A percentile compares a stretch with the other conserved stretches of the same genome.
Conservation (phyloP, 2,888 invertebrate species). For the Caenorhabditis imperialis region DNA sequence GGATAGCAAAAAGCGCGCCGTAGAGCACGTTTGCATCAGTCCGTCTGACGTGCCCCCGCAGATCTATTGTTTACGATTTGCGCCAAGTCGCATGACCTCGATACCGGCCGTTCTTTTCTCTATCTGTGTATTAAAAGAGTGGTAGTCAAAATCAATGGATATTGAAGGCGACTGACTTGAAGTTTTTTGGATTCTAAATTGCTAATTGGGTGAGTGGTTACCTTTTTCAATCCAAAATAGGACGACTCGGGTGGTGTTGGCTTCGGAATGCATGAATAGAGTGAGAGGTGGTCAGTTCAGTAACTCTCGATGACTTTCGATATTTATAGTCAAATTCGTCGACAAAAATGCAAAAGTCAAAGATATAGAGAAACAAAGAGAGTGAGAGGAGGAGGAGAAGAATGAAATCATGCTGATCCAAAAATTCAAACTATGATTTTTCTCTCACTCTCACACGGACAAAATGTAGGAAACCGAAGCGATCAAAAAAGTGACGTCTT, state of each 20-base stretch:
- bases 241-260: no score
- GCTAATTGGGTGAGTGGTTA: not conserved
- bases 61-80: conserved; percentile 36
- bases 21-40: conserved; percentile 39
- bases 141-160: conserved; percentile 16
- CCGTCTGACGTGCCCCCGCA: not conserved
- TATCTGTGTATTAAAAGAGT: conserved; percentile 33
- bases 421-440: not conserved
- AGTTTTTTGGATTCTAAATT: not conserved
- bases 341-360: no score
- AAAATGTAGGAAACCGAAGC: not conserved
- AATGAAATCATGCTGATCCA: not conserved
- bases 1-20: conserved; percentile 24
- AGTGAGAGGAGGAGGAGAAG: not conserved
- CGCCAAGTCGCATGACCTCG: conserved; percentile 31
- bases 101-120: conserved; percentile 27
- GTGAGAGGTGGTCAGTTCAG: no score
- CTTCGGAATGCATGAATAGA: no score
- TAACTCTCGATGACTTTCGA: no score
- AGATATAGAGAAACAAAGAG: not conserved
- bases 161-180: conserved; percentile 6
- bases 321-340: no score
- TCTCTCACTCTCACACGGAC: not conserved
- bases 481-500: conserved; percentile 4
- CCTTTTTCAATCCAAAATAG: not conserved